Conservation (phyloP, 2,888 invertebrate species). For the Drosophila fulvimacula region DNA sequence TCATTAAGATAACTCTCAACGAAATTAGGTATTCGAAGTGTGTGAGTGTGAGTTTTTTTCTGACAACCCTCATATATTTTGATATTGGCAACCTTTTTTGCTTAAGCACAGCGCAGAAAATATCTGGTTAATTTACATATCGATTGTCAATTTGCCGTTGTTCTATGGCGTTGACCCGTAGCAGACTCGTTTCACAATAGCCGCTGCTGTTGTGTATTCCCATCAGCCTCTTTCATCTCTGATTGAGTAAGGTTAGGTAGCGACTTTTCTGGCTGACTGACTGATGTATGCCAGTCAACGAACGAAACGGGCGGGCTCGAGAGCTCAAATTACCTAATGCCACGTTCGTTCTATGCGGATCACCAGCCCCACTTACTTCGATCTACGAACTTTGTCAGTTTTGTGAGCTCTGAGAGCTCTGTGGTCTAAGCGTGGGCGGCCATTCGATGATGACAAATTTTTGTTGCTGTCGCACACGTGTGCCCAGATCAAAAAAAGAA, state of each 20-base stretch:
- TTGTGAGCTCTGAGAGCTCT: background rate
- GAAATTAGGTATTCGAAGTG: conserved; percentile 31
- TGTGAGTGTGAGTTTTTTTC: background rate
- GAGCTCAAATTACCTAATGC: conserved; percentile 54
- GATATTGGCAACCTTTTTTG: conserved; percentile 33
- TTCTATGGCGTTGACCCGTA: conserved; percentile 64
- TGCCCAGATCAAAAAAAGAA: conserved; percentile 48
- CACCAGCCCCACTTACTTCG: conserved; percentile 11
- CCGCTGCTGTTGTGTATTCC: conserved; percentile 8
- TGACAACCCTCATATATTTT: conserved; percentile 21
- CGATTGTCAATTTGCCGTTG: conserved; percentile 59
- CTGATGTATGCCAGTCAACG: conserved; percentile 70
- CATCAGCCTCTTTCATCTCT: conserved; percentile 48
- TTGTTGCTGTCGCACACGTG: conserved; percentile 48
- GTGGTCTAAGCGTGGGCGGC: conserved; percentile 58
- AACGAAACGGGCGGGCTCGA: conserved; percentile 32
- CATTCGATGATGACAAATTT: conserved; percentile 66
- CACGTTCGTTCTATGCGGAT: conserved; percentile 48
- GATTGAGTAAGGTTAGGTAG: conserved; percentile 67
- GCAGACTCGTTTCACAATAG: conserved; percentile 48
- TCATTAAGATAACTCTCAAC: conserved; percentile 41
- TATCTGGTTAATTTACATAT: conserved; percentile 64
- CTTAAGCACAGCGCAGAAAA: conserved; percentile 22
- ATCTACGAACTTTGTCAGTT: background rate
- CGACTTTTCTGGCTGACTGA: conserved; percentile 23